phyloP scores from a whole-genome alignment of 1,140 invertebrate genomes.

The Drosophila albomicans region DNA sequence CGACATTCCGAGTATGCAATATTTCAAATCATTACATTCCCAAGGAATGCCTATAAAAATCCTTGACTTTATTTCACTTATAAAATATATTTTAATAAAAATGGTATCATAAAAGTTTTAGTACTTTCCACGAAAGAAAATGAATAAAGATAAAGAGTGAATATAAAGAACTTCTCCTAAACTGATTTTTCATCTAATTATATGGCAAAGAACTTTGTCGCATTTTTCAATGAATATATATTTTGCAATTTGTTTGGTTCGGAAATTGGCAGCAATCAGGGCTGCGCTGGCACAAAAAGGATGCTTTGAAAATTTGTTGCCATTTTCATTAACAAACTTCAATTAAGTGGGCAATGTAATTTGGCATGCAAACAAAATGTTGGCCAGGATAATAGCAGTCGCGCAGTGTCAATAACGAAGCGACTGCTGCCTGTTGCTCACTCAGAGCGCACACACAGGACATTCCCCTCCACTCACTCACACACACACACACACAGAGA shows the following conservation, averaged over 20 bases:
- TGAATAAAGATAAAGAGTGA: background rate
- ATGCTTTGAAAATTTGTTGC: constrained; percentile 53
- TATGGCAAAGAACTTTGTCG: background rate
- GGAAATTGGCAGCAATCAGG: constrained; percentile 19
- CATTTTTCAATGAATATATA: background rate
- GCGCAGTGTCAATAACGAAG: constrained; percentile 61
- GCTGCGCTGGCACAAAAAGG: constrained; percentile 1
- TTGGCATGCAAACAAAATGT: constrained; percentile 80
- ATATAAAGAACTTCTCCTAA: constrained; percentile 1
- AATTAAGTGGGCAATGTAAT: constrained; percentile 81
- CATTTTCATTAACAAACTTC: constrained; percentile 82
- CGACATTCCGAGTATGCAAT: background rate
- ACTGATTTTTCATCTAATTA: constrained; percentile 27
- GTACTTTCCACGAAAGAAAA: constrained; percentile 15
- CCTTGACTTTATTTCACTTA: constrained; percentile 1
- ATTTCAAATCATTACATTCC: background rate
- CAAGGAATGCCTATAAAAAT: background rate
- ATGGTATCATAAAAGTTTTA: background rate
- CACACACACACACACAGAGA: constrained; percentile 33
- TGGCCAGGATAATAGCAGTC: constrained; percentile 74
- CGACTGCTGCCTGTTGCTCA: constrained; percentile 61
- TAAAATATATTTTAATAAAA: constrained; percentile 1
- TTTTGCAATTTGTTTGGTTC: constrained; percentile 1
- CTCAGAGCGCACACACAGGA: constrained; percentile 57
- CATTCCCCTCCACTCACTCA: constrained; percentile 17